Evolutionary conservation across 2,888 invertebrate species (phyloP).

Genomic region (Amphimallon solstitiale): DNA sequence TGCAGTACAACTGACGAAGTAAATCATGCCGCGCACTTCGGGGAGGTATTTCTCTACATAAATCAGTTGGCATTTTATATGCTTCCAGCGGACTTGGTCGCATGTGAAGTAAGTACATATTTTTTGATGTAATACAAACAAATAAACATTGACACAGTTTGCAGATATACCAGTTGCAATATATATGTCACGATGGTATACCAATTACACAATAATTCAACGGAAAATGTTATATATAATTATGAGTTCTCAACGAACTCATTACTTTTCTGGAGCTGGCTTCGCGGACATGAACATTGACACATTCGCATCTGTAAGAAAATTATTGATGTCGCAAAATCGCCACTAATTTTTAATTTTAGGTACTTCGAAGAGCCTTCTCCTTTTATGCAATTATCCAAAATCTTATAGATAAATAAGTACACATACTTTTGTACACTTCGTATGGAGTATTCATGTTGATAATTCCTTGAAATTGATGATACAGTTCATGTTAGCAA

Average conservation of each 20-base stretch:
- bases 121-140: too few relatives aligned
- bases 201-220: constrained; percentile 12
- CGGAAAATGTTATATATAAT: constrained; percentile 17
- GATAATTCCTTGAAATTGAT: too few relatives aligned
- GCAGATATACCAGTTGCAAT: constrained; percentile 10
- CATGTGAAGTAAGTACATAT: neutral
- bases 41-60: neutral
- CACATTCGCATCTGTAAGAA: constrained; percentile 27
- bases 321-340: too few relatives aligned
- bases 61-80: constrained; percentile 1
- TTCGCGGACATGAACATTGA: constrained; percentile 22
- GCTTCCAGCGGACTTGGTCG: constrained; percentile 4
- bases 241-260: constrained; percentile 15
- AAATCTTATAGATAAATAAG: too few relatives aligned
- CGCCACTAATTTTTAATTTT: too few relatives aligned
- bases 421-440: too few relatives aligned
- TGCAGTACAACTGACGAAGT: neutral
- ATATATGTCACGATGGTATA: constrained; percentile 35
- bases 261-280: constrained; percentile 26
- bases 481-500: too few relatives aligned
- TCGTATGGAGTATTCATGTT: too few relatives aligned
- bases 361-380: too few relatives aligned
- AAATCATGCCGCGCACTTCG: neutral
- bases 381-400: too few relatives aligned
- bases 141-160: neutral